Conservation (phyloP, 2,888 invertebrate genomes). For the Hyalella azteca region DNA sequence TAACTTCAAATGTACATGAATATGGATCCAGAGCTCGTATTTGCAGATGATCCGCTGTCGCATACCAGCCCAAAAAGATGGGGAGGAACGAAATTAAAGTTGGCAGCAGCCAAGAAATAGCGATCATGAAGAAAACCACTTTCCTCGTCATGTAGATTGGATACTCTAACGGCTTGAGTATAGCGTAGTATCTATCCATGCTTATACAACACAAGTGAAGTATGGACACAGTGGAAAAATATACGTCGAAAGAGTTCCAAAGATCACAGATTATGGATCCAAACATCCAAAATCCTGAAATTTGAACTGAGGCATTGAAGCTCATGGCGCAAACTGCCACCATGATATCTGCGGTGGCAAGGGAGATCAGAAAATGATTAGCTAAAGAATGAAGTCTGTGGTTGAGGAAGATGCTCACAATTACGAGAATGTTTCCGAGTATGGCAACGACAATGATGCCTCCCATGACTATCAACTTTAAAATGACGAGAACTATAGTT, state of each 20-base stretch:
- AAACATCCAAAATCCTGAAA: slow-evolving; percentile 86
- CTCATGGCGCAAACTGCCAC: slow-evolving; percentile 92
- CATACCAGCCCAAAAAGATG: slow-evolving; percentile 66
- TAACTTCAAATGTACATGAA: slow-evolving; percentile 56
- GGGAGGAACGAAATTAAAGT: slow-evolving; percentile 67
- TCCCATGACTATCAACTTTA: slow-evolving; percentile 68
- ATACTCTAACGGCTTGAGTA: slow-evolving; percentile 91
- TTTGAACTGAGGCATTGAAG: slow-evolving; percentile 85
- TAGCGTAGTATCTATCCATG: slow-evolving; percentile 91
- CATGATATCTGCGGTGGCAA: slow-evolving; percentile 91
- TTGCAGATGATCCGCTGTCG: slow-evolving; percentile 61
- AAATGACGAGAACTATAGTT: slow-evolving; percentile 44
- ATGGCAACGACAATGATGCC: slow-evolving; percentile 87
- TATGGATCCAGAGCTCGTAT: slow-evolving; percentile 65
- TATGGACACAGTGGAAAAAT: slow-evolving; percentile 80
- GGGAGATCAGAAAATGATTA: slow-evolving; percentile 93
- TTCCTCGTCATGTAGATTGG: slow-evolving; percentile 89
- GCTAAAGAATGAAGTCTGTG: slow-evolving; percentile 84
- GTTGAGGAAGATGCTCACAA: slow-evolving; percentile 90
- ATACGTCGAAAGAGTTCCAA: slow-evolving; percentile 92
- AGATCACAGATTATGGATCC: slow-evolving; percentile 90
- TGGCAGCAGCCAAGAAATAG: slow-evolving; percentile 68
- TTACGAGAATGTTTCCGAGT: slow-evolving; percentile 90
- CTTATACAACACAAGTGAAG: slow-evolving; percentile 92
- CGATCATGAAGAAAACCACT: slow-evolving; percentile 66